Base-by-base conservation (phyloP, 64 coral and sea anemone species). In the Astreopora myriophthalma region DNA sequence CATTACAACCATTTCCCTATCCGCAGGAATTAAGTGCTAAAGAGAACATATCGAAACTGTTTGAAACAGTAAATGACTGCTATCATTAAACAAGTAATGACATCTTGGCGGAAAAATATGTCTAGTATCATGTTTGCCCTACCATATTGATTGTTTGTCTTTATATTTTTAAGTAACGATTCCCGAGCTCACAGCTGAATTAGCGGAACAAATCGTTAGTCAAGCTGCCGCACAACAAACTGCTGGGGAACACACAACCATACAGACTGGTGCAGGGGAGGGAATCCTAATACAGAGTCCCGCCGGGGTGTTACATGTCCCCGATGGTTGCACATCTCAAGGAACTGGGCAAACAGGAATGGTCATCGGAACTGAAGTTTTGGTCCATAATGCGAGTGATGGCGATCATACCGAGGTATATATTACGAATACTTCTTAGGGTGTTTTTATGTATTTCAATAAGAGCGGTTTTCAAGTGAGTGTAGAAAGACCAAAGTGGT, bases 161-260 rank as follows among this genome's bases (percentile, higher is more conserved):
- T 46, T 89, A 10, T 46, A 13, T 62, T 38, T 35, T 16, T 13
- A 34, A 96, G 91, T 93, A 26, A 88, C 90, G 12, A 89, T 96
- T 67, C 94, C 94, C 11, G 94, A 96, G 40, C 63, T 96, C 34
- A 96, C 66, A 36, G 75, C 90, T 8, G 94, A 96, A 68, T 62
- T 96, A 32, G 94, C 94, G 0, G 90, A 96, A 65, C 94, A 92
- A 70, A 92, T 96, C 33, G 94, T 96, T 2, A 96, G 48, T 52
- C 94, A 96, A 75, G 94, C 88, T 9, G 31, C 85, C 1, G 48
- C 88, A 23, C 94, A 96, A 48, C 94, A 96, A 25, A 55, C 71
- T 20, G 70, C 70, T 22, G 78, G 55, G 22, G 70, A 73, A 37
- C 70, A 35, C 14, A 73, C 33, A 0, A 36, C 70, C 19, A 36